These are phyloP conservation scores for Agrilus planipennis DNA, from an alignment of 1,140 invertebrate genomes.

Conservation along the genomic window DNA sequence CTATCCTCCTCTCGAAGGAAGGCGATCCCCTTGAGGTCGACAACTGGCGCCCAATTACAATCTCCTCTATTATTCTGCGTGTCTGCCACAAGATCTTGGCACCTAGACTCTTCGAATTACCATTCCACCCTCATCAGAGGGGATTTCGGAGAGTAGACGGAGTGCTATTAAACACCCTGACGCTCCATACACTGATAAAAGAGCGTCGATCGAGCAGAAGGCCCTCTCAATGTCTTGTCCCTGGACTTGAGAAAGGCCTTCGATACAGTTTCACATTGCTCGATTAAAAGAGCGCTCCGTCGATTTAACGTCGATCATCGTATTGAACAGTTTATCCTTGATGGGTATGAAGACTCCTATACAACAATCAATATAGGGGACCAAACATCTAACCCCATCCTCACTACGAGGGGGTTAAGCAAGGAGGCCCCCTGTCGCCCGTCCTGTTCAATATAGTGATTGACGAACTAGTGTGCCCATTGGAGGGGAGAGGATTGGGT, in stretches of 20 bases:
- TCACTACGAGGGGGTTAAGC: background rate
- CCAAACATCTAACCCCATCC: no score
- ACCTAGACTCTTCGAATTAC: background rate
- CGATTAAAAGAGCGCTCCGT: no score
- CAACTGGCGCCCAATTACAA: conserved; percentile 3
- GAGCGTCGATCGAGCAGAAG: background rate
- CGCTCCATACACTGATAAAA: conserved; percentile 9
- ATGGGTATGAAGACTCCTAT: no score
- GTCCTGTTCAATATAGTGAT: background rate
- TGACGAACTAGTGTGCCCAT: background rate
- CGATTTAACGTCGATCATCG: no score
- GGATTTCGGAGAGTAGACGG: conserved; percentile 14
- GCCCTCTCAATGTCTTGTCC: background rate
- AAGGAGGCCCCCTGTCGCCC: background rate
- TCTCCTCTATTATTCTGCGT: background rate
- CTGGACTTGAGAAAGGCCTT: conserved; percentile 11
- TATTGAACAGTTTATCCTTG: no score
- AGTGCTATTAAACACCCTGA: conserved; percentile 8
- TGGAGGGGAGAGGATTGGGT: background rate
- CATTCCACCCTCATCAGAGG: conserved; percentile 10
- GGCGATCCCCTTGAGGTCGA: no score
- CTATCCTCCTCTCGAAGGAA: background rate
- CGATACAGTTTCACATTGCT: no score
- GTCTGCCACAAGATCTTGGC: background rate
- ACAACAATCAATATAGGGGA: no score